These are phyloP conservation scores for Malacoctenus gilli DNA, from an alignment of 2,797 vertebrate species.

Conservation along the genomic window DNA sequence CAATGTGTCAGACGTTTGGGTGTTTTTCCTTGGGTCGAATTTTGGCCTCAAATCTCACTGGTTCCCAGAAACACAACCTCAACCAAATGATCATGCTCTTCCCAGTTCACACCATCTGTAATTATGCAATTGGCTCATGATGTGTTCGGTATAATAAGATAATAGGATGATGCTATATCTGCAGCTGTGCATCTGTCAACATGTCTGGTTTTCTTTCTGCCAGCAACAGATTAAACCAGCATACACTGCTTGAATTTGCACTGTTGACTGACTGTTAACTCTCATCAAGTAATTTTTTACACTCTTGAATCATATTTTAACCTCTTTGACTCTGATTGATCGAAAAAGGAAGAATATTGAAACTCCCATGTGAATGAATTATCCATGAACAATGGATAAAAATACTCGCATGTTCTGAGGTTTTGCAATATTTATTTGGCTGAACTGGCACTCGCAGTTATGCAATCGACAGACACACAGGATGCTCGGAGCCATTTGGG, in stretches of 20 bases:
- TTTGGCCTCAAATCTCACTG: background rate
- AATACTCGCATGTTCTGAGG: constrained; percentile 52
- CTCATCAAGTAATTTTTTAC: background rate
- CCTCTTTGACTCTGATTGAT: too few species aligned
- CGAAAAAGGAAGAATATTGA: constrained; percentile 10
- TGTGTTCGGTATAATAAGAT: background rate
- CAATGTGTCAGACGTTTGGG: background rate
- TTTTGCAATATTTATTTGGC: constrained; percentile 73
- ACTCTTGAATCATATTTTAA: too few species aligned
- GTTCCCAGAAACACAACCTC: background rate
- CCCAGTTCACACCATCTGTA: too few species aligned
- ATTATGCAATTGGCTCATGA: background rate
- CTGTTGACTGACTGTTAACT: too few species aligned
- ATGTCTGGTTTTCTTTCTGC: background rate
- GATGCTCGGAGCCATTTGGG: constrained; percentile 51
- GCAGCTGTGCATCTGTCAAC: background rate
- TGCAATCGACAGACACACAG: constrained; percentile 65
- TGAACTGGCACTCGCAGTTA: constrained; percentile 61
- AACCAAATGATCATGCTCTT: background rate
- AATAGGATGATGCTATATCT: background rate
- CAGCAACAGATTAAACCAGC: background rate
- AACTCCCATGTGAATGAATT: constrained; percentile 58
- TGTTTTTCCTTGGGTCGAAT: background rate
- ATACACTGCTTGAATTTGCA: background rate
- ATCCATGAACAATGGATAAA: constrained; percentile 69